A percentile compares a stretch with the other conserved stretches of the same genome.
Conservation (phyloP, 2,888 invertebrate species). For the Aleiodes leptofemur region DNA sequence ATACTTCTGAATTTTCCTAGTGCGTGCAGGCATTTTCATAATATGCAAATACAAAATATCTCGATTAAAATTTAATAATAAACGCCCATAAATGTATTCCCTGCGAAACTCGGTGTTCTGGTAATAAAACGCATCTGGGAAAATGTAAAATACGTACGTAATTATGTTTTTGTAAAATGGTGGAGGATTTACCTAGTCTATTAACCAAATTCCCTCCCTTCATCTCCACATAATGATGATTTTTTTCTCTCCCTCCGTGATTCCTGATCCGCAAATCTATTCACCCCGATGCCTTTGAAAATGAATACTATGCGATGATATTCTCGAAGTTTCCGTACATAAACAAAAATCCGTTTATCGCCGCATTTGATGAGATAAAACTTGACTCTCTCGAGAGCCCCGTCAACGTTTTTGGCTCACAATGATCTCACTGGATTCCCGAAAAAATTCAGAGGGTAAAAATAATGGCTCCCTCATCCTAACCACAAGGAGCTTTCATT, state of each 20-base stretch:
- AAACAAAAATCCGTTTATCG: background rate
- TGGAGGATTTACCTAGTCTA: constrained; percentile 22
- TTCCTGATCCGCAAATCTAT: constrained; percentile 31
- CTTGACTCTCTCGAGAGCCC: constrained; percentile 40
- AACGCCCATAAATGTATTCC: constrained; percentile 43
- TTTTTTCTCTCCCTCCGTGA: constrained; percentile 28
- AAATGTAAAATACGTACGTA: constrained; percentile 60
- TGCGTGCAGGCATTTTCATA: constrained; percentile 54
- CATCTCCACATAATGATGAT: background rate
- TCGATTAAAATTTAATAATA: constrained; percentile 59
- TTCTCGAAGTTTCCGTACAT: constrained; percentile 4
- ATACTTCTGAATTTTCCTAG: constrained; percentile 45
- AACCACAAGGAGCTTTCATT: constrained; percentile 7
- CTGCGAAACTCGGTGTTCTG: constrained; percentile 52
- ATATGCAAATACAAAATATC: constrained; percentile 58
- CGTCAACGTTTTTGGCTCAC: constrained; percentile 52
- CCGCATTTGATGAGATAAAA: background rate
- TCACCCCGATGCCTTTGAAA: constrained; percentile 26
- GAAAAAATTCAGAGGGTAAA: constrained; percentile 51
- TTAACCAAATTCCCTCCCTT: background rate
- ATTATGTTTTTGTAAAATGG: constrained; percentile 52
- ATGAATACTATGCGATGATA: constrained; percentile 26
- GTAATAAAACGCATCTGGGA: constrained; percentile 59
- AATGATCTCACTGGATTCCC: constrained; percentile 54
- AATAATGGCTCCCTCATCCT: constrained; percentile 51